Conservation (phyloP, 2,113 vertebrate species). For the Monopterus albus region DNA sequence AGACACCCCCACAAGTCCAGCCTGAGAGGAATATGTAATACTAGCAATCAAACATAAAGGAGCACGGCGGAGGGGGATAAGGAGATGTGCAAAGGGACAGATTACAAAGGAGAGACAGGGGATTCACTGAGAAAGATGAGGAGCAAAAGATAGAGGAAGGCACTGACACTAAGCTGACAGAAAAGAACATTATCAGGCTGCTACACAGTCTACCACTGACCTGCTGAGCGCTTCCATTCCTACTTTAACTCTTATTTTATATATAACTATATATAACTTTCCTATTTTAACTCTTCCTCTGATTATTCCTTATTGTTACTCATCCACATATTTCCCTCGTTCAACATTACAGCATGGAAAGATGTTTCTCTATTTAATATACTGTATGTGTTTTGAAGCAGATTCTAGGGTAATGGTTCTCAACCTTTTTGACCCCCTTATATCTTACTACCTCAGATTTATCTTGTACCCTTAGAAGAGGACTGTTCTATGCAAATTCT, state of each 20-base stretch:
- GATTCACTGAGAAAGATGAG: conserved; percentile 38
- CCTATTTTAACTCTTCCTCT: conserved; percentile 1
- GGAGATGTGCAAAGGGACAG: conserved; percentile 17
- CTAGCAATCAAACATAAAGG: conserved; percentile 24
- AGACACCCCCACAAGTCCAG: conserved; percentile 18
- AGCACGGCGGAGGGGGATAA: conserved; percentile 25
- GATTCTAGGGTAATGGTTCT: too few relatives aligned
- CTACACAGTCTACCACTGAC: not conserved
- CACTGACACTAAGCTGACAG: conserved; percentile 58
- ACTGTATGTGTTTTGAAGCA: too few relatives aligned
- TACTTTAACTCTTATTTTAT: not conserved
- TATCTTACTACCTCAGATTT: too few relatives aligned
- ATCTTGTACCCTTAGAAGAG: too few relatives aligned
- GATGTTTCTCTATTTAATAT: too few relatives aligned
- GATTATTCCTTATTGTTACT: too few relatives aligned
- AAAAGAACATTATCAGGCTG: conserved; percentile 36
- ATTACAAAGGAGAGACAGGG: conserved; percentile 33
- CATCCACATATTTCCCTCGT: too few relatives aligned
- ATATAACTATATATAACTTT: too few relatives aligned
- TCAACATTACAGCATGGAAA: too few relatives aligned
- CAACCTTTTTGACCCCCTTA: too few relatives aligned
- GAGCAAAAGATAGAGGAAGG: conserved; percentile 31
- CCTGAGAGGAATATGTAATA: conserved; percentile 25
- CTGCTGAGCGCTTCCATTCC: conserved; percentile 3
- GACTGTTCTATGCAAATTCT: too few relatives aligned